A percentile compares a stretch with the other conserved stretches of the same genome.
phyloP scores from a whole-genome alignment of 2,113 vertebrate species.

The Coregonus clupeaformis region DNA sequence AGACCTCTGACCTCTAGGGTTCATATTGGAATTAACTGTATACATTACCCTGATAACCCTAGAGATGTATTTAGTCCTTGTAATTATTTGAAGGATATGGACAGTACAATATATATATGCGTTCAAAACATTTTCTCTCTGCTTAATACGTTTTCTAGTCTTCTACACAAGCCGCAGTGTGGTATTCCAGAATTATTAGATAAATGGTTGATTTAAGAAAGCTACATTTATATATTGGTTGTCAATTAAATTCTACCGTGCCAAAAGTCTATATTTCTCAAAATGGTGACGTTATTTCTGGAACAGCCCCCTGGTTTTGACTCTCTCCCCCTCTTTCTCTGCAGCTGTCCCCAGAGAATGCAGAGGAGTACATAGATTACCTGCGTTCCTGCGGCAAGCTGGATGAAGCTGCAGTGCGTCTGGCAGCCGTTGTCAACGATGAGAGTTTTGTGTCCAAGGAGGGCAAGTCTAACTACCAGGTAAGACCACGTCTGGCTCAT shows the following conservation, averaged over 20 bases:
- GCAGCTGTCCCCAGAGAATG: slow-evolving; percentile 87
- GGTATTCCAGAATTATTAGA: too few species aligned
- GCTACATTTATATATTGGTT: too few species aligned
- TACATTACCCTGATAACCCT: too few species aligned
- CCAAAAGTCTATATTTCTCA: too few species aligned
- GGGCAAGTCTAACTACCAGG: slow-evolving; percentile 93
- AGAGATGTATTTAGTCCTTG: not conserved
- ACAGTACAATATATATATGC: too few species aligned
- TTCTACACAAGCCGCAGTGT: too few species aligned
- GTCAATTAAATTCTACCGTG: too few species aligned
- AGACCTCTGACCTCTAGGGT: too few species aligned
- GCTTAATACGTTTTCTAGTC: too few species aligned
- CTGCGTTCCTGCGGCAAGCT: slow-evolving; percentile 82
- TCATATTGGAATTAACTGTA: too few species aligned
- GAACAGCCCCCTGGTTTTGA: not conserved
- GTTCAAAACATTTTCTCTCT: too few species aligned
- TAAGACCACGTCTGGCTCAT: slow-evolving; percentile 39
- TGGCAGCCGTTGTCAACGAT: slow-evolving; percentile 86
- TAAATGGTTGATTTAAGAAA: too few species aligned
- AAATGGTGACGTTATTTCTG: not conserved
- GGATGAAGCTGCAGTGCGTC: slow-evolving; percentile 85
- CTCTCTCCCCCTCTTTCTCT: not conserved
- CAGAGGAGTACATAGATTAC: slow-evolving; percentile 91
- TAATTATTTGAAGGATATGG: not conserved
- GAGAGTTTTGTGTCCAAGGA: slow-evolving; percentile 89